Percentiles rank a stretch among this genome's conserved stretches.
Evolutionary conservation across 1,140 invertebrate genomes (phyloP).

Genomic region (Ceratoteleas bidentatus): DNA sequence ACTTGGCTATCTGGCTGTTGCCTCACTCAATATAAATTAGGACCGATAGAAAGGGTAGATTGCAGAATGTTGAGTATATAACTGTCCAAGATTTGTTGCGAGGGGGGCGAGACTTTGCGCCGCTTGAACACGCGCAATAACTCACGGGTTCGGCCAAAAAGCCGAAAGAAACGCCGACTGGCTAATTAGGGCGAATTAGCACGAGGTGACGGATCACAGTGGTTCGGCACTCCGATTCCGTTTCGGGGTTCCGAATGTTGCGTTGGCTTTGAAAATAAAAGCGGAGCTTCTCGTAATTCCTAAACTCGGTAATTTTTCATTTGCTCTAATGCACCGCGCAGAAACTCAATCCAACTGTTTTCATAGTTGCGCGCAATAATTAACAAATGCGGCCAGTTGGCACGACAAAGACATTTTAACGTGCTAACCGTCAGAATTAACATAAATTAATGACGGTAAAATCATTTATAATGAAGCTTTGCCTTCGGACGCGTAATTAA

Average conservation of each 20-base stretch:
- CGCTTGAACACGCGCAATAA: conserved; percentile 5
- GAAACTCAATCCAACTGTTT: not conserved
- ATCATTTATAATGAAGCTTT: not conserved
- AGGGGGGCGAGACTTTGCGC: conserved; percentile 38
- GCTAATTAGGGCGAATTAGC: too few species aligned
- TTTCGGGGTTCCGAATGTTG: too few species aligned
- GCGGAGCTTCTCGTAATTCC: not conserved
- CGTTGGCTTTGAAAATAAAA: too few species aligned
- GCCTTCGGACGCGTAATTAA: not conserved
- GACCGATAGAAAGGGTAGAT: conserved; percentile 81
- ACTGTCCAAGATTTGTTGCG: conserved; percentile 69
- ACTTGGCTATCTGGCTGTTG: conserved; percentile 72
- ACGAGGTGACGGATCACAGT: too few species aligned
- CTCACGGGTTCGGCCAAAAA: not conserved
- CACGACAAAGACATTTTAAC: not conserved
- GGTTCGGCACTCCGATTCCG: too few species aligned
- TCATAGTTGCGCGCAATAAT: not conserved
- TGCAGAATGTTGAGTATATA: conserved; percentile 79
- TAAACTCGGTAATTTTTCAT: not conserved
- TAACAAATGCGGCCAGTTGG: conserved; percentile 1
- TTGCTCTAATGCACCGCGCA: not conserved
- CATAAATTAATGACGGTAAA: not conserved
- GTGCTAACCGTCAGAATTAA: not conserved
- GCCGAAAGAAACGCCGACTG: too few species aligned
- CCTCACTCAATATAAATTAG: conserved; percentile 81